Evolutionary conservation across 1,140 invertebrate genomes (phyloP), one percentile per base, ranked within the genome.

Genomic region (Sarcophaga peregrina): DNA sequence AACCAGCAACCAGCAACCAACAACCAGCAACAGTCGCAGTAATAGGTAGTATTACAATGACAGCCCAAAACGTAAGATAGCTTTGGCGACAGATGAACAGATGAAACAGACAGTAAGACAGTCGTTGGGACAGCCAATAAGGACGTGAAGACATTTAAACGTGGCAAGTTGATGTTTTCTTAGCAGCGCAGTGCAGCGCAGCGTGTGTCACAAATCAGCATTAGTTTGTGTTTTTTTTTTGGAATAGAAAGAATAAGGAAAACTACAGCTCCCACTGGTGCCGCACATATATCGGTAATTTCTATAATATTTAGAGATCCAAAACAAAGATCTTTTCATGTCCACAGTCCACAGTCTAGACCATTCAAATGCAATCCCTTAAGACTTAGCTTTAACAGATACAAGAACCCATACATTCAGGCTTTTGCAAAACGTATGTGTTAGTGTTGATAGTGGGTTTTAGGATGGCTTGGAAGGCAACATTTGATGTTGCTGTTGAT

Each of bases 261-360:
- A 76, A 73, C 25, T 2, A 58, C 75, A 48, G 75, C 82, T 83
- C 82, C 82, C 82, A 80, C 82, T 68, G 82, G 82, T 80, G 72
- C 75, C 72, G 20, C 62, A 17, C 17, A 68, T 8, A n/a, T 58
- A 58, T 58, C 54, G 13, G 54, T 58, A 58, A 58, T 58, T 58
- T 58, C n/a, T 15, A 68, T 68, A 68, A 3, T 68, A 37, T 37
- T 37, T 20, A 68, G 17, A 58, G 13, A 58, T 58, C 54, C n/a
- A n/a, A 8, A 37, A 37, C 10, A 68, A 7, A 68, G n/a, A 2
- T 10, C 17, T 68, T 68, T 25, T 20, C 20, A 7, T 68, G 52
- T 11, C 8, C 52, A 5, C n/a, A n/a, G n/a, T 58, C 7, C 6
- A n/a, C 15, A 13, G 54, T 20, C 62, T 68, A 68, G 62, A 17